Base-by-base conservation (phyloP, 2,113 vertebrate species). In the Nicator chloris region DNA sequence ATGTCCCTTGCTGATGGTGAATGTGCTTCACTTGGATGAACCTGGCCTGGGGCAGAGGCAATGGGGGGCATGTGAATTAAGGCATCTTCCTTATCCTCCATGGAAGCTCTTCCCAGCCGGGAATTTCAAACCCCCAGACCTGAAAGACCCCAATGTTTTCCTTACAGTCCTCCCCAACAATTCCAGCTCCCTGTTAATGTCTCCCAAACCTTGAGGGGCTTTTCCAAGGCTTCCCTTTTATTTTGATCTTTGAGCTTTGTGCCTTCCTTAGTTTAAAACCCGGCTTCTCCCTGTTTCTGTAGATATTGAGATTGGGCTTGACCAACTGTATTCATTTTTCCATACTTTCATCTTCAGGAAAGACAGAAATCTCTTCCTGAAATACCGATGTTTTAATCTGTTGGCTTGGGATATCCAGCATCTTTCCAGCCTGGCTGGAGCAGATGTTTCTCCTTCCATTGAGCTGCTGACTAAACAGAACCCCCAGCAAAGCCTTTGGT, bases 181-280 rank as follows among this genome's bases (percentile, higher is more conserved):
- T 56, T 86, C 50, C 51, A 44, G 56, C 45, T 96, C 53, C 39
- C 21, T 20, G 15, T 2, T 40, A 39, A 30, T 4, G 23, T 54
- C 30, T 60, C n/a, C 21, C 63, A 21, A 12, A 39, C 19, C 59
- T 3, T 23, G 49, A 82, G 53, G 37, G 39, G 12, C 16, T 82
- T 65, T 92, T 86, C 40, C 40, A 90, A 87, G 47, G 39, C 20
- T 95, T 92, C 39, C 6, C 24, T 88, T 87, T 90, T 65, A 78
- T 88, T 95, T 91, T 86, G n/a, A 56, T 94, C 78, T 92, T 95
- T 94, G 78, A 96, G 78, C 77, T 95, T 97, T 95, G 92, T 37
- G 78, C 82, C 68, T 91, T 95, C 66, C 28, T 95, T 89, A 91
- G 77, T 91, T 93, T 87, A 94, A 94, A 93, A 81, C 86, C 64